Base-by-base conservation (phyloP, 1,140 invertebrate genomes). In the Brachionus calyciflorus region DNA sequence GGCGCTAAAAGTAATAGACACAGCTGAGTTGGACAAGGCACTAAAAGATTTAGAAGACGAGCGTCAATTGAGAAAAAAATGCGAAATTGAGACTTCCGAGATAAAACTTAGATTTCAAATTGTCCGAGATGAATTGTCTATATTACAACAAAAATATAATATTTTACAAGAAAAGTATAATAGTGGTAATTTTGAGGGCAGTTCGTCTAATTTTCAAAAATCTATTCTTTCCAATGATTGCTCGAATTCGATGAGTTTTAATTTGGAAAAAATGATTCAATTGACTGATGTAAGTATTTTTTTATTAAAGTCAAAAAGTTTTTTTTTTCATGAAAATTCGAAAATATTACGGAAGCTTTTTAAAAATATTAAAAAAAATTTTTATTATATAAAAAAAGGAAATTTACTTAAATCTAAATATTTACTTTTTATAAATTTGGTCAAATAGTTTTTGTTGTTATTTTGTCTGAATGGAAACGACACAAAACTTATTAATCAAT, bases 241-340 rank as follows among this genome's bases (percentile, higher is more conserved):
- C 14, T 77, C 78, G 46, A 41, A 10, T 21, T 77, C 76, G 60
- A 55, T 78, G 19, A 84, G 85, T 78, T 87, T 91, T 60, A 86
- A 87, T 17, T 81, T 89, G 65, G 88, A 89, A 76, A 87, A 89
- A 81, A 86, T 87, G 80, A 78, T 91, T 51, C 89, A 91, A 77
- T 85, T 92, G 3, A 88, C 65, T 5, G 77, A 78, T 24, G 68
- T 73, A 55, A 49, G 19, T 37, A 17, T 28, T 12, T 4, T n/a
- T 3, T 65, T 30, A 5, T 26, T 40, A 33, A 44, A 24, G 24
- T 63, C 5, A 46, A 14, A 7, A 46, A 14, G 4, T 4, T 40
- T 40, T 40, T 6, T 40, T 14, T 21, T 69, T 44, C 19, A 69
- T 37, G 30, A 26, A n/a, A 40, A 40, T 6, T 40, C 37, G 12